These are phyloP conservation scores for Musca domestica DNA, from an alignment of 1,140 invertebrate species.

Conservation along the genomic window DNA sequence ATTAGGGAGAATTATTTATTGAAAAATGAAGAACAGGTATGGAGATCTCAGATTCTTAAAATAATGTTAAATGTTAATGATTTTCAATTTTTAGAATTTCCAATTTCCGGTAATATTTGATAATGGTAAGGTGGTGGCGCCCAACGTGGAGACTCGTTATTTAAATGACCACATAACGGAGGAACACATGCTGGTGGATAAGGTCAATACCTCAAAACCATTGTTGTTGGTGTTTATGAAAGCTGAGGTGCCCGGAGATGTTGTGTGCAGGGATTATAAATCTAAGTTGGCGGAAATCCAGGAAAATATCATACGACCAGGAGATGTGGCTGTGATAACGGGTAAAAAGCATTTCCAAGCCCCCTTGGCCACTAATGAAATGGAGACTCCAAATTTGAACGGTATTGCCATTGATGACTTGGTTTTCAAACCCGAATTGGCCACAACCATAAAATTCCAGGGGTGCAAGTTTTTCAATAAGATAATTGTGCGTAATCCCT, in stretches of 20 bases:
- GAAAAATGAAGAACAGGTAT: slow-evolving; percentile 33
- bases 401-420: slow-evolving; percentile 29
- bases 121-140: slow-evolving; percentile 32
- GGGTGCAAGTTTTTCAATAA: slow-evolving; percentile 28
- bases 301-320: slow-evolving; percentile 35
- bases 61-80: background rate
- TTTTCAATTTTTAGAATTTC: slow-evolving; percentile 28
- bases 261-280: slow-evolving; percentile 32
- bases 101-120: slow-evolving; percentile 29
- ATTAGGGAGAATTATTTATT: slow-evolving; percentile 31
- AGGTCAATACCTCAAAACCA: background rate
- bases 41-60: background rate
- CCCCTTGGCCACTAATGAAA: slow-evolving; percentile 27
- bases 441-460: slow-evolving; percentile 21
- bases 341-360: slow-evolving; percentile 38
- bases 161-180: slow-evolving; percentile 33
- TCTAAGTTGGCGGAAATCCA: slow-evolving; percentile 32
- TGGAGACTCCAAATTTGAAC: slow-evolving; percentile 31
- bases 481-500: slow-evolving; percentile 25
- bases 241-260: slow-evolving; percentile 32
- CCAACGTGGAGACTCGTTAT: slow-evolving; percentile 26
- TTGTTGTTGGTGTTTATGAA: slow-evolving; percentile 41
- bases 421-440: slow-evolving; percentile 27
- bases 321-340: slow-evolving; percentile 33
- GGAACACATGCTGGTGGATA: slow-evolving; percentile 34